These are phyloP conservation scores for Sebastes taczanowskii DNA, from an alignment of 2,797 vertebrate species.

Conservation along the genomic window DNA sequence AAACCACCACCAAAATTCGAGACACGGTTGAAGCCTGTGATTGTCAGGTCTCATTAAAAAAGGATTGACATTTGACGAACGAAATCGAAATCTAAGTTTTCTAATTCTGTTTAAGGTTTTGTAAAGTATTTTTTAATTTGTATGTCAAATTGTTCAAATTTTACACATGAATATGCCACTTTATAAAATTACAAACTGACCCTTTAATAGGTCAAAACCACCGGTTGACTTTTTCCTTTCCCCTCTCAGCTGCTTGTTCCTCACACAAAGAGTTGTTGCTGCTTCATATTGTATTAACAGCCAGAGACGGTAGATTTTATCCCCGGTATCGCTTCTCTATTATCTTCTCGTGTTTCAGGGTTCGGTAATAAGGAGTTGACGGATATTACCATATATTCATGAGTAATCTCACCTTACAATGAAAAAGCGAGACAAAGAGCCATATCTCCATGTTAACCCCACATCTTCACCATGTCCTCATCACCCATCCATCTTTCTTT, in stretches of 20 bases:
- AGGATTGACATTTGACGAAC: neutral
- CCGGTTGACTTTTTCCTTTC: neutral
- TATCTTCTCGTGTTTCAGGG: neutral
- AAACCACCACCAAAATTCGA: neutral
- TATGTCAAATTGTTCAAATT: neutral
- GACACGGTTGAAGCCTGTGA: neutral
- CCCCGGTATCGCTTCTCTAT: neutral
- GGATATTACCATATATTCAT: neutral
- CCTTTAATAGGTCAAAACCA: neutral
- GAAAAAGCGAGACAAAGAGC: neutral
- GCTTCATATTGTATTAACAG: neutral
- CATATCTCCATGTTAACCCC: neutral
- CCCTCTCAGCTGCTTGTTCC: neutral
- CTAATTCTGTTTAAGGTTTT: neutral
- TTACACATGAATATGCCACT: neutral
- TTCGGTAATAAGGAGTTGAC: neutral
- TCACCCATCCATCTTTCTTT: neutral
- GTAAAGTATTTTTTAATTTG: neutral
- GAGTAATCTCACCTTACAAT: neutral
- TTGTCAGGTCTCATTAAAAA: neutral
- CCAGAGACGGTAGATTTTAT: neutral
- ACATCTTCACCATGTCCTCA: neutral
- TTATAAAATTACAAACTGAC: neutral
- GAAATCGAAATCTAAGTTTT: neutral
- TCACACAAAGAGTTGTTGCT: neutral